Conservation (phyloP, 1,140 invertebrate species). For the Dreissena polymorpha region DNA sequence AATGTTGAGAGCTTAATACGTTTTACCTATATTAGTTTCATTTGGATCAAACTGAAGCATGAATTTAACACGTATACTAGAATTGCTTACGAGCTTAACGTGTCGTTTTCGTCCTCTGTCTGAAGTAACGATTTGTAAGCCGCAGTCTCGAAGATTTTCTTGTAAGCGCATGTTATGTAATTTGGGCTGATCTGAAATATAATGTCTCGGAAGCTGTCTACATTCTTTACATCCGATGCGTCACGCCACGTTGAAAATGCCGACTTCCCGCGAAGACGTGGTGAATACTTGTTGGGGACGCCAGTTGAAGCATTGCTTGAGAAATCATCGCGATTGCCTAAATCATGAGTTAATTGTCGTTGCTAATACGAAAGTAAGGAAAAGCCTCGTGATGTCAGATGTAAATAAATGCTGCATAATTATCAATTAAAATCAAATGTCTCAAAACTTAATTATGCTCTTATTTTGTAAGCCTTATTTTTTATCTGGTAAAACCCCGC, state of each 20-base stretch:
- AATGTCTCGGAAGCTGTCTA: constrained; percentile 55
- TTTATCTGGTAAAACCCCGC: too few relatives aligned
- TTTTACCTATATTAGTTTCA: neutral
- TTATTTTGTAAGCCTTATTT: too few relatives aligned
- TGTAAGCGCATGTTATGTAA: constrained; percentile 60
- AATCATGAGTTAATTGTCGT: neutral
- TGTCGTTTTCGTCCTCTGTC: constrained; percentile 8
- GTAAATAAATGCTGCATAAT: too few relatives aligned
- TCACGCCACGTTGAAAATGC: constrained; percentile 36
- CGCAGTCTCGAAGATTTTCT: constrained; percentile 60
- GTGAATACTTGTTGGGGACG: constrained; percentile 12
- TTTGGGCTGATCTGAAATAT: constrained; percentile 60
- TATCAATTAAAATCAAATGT: too few relatives aligned
- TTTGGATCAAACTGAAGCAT: neutral
- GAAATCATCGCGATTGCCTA: constrained; percentile 13
- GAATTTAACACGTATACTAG: neutral
- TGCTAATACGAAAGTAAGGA: neutral
- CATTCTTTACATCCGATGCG: constrained; percentile 46
- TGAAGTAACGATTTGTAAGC: constrained; percentile 47
- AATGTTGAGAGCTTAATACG: neutral
- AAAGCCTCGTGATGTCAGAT: neutral
- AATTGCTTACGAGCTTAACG: too few relatives aligned
- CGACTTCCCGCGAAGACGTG: constrained; percentile 19
- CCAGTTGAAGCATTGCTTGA: constrained; percentile 18
- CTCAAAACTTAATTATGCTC: too few relatives aligned